Evolutionary conservation across 2,888 invertebrate species (phyloP), one percentile per base, ranked within the genome.

Genomic region (Lithophane ornitopus): DNA sequence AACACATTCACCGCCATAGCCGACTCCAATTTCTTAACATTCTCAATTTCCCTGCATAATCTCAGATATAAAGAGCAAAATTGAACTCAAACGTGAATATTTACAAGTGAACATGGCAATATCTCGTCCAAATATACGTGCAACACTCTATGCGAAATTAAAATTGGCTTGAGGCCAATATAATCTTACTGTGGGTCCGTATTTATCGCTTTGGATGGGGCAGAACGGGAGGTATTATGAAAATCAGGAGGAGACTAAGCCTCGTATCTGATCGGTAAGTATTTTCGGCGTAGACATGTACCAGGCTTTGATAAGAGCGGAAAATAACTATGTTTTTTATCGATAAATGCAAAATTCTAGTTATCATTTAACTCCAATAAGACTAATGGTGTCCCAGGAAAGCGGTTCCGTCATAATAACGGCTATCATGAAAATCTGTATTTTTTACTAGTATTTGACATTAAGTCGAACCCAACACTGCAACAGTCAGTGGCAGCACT

Each of bases 121-220:
- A 92, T 91, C 90, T 94, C 89, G 83, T 85, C 78, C 78, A 87
- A 90, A 92, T 91, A 88, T 91, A 91, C 89, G 92, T 91, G 92
- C 90, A 92, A 93, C 91, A 93, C 93, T 92, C 91, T 88, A 90
- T 89, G 86, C 89, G 89, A 92, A 93, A 94, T 95, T 94, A 94
- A 94, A 95, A 95, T 94, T 95, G 95, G 95, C 95, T 84, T 87
- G 73, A 80, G 79, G 93, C 95, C 95, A 95, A 93, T 93, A 91
- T 93, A 94, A 95, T 95, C 93, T 93, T 92, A 91, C 90, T 91
- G 91, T 91, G 87, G 83, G 87, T 80, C 74, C 91, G 83, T 88
- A 92, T 94, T 94, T 94, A 94, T 94, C 91, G 90, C 90, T 85
- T 86, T 70, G 80, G 81, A 83, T 88, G 81, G 79, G 81, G 73